Percentiles rank a stretch among this genome's conserved stretches.
Evolutionary conservation across 53 echinoderm and acorn worm species (phyloP).

Genomic region (Paelopatides confundens): DNA sequence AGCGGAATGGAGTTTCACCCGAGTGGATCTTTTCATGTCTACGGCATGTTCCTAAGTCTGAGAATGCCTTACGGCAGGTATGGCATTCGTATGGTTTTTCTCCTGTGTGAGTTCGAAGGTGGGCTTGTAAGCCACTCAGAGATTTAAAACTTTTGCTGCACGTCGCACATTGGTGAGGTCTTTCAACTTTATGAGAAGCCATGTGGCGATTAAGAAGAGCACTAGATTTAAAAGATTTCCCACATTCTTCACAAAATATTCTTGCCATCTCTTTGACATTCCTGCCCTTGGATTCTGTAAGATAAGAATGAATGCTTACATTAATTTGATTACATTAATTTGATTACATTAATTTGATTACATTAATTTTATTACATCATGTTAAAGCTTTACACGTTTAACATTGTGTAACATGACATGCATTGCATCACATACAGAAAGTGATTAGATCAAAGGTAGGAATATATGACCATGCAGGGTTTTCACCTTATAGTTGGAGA

Average conservation of each 20-base stretch:
- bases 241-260: neutral
- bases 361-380: too few relatives aligned
- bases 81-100: constrained; percentile 20
- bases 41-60: neutral
- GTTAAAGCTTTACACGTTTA: too few relatives aligned
- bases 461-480: too few relatives aligned
- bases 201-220: neutral
- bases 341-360: too few relatives aligned
- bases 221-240: neutral
- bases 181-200: neutral
- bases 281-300: neutral
- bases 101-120: neutral
- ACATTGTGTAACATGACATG: too few relatives aligned
- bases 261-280: neutral
- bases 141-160: constrained; percentile 10
- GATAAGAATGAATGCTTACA: neutral
- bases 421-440: too few relatives aligned
- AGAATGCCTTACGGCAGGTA: neutral
- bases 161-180: constrained; percentile 13
- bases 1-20: neutral
- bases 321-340: too few relatives aligned
- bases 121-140: neutral
- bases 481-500: too few relatives aligned
- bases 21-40: constrained; percentile 44
- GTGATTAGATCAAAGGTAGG: too few relatives aligned